Evolutionary conservation across 2,797 vertebrate genomes (phyloP), one percentile per base, ranked within the genome.

Genomic region (Chrysolophus pictus): DNA sequence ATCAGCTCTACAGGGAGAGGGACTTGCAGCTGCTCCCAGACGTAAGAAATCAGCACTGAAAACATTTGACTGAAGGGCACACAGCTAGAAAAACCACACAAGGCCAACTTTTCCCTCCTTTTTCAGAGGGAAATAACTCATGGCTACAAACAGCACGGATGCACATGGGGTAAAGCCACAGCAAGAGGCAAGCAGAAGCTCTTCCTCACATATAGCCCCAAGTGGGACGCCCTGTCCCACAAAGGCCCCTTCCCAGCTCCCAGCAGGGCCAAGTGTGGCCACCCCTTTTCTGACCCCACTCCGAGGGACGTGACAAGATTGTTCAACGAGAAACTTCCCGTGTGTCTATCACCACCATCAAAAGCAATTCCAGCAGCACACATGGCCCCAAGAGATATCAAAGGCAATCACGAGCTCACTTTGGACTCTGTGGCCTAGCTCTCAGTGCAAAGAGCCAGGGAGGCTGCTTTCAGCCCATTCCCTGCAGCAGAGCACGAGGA

Each of bases 301-400:
- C 97, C 96, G 91, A 93, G 87, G 92, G 95, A 97, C 78, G 85
- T 96, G 97, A 97, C 96, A 81, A 96, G 96, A 92, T 96, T 98
- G 95, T 97, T 97, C 96, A 98, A 98, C 93, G 96, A 87, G 96
- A 96, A 88, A 97, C 96, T 97, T 97, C 92, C 80, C 33, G 2
- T 62, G 85, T 92, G 93, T 31, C 96, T 88, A 78, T 76, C 53
- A 87, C 74, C 15, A 88, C 87, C 94, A 87, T 93, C 93, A 96
- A 96, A 90, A 65, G 69, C 28, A 49, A 77, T 74, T 64, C 88
- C 69, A 89, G 90, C 29, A 68, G 53, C 23, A 59, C 22, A 14
- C 59, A 26, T n/a, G 37, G 75, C 31, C 75, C 81, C 39, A 26
- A 68, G 84, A 76, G 84, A 83, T 58, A 62, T 5, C 46, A 86